These are phyloP conservation scores for Calephelis nemesis DNA, from an alignment of 1,140 invertebrate genomes.

Conservation along the genomic window DNA sequence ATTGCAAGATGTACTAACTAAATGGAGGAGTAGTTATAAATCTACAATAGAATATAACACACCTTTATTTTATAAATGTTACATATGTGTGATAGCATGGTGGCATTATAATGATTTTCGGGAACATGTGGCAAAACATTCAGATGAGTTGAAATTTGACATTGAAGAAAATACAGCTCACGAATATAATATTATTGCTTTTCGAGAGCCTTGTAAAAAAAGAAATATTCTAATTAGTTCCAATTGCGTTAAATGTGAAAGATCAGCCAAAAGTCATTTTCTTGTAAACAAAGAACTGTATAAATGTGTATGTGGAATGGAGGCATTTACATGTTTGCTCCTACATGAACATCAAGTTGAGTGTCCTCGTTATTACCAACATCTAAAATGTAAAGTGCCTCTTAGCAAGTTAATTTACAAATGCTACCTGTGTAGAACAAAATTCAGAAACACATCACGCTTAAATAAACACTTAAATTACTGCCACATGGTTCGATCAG, in stretches of 20 bases:
- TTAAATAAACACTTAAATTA: too few species aligned
- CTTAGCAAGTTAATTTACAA: too few species aligned
- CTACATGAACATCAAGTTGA: neutral
- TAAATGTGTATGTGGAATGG: neutral
- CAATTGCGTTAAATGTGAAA: slow-evolving; percentile 20
- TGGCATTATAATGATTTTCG: slow-evolving; percentile 29
- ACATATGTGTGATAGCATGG: slow-evolving; percentile 26
- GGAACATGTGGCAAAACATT: slow-evolving; percentile 27
- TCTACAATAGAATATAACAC: neutral
- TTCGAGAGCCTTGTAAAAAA: neutral
- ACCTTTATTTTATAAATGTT: slow-evolving; percentile 33
- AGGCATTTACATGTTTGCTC: neutral
- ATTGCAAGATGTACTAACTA: neutral
- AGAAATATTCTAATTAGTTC: neutral
- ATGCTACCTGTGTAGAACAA: too few species aligned
- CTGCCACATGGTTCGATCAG: too few species aligned
- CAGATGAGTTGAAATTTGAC: neutral
- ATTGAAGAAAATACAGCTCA: slow-evolving; percentile 12
- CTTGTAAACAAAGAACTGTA: neutral
- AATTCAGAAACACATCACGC: too few species aligned
- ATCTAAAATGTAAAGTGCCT: neutral
- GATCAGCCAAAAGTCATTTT: slow-evolving; percentile 9
- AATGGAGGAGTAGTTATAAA: neutral
- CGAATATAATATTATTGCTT: slow-evolving; percentile 29
- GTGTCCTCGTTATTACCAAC: neutral